Evolutionary conservation across 2,888 invertebrate genomes (phyloP), one percentile per base, ranked within the genome.

Genomic region (Noctua janthina): DNA sequence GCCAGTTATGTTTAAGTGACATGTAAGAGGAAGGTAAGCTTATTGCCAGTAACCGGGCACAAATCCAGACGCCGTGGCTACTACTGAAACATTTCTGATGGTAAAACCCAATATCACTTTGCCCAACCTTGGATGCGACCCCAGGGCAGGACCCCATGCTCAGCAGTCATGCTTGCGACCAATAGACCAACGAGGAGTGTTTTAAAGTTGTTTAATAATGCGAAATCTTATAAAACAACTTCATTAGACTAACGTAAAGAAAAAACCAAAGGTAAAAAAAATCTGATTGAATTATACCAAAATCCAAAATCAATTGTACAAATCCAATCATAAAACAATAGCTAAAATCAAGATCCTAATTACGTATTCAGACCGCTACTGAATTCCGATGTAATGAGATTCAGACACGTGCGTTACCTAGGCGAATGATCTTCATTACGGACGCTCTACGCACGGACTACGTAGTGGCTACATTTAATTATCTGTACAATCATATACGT

Each of bases 371-470:
- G 29, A 29, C 39, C 29, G 39, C 72, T n/a, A 17, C 67, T 64
- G 71, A 72, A 79, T 84, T 46, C 64, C 64, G 15, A 71, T 46
- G 62, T 54, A 77, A 82, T 80, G 46, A 76, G 70, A 76, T 86
- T 74, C 66, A 71, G 59, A 74, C 20, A 35, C 59, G 78, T 76
- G 68, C 76, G 86, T 86, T 80, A 64, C 86, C 76, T 83, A 80
- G 78, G 76, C 17, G 43, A 74, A 76, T 56, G 68, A 62, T 72
- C 68, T 83, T 76, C 78, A 82, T 85, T 75, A 78, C n/a, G 54
- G 29, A 75, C 71, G 54, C 39, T 49, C 43, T 54, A 54, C 54
- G 73, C 35, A 69, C 68, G 56, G 59, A 8, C n/a, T 49, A 54
- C 62, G 62, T 13, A 66, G 23, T 17, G 10, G 46, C 29, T 70